These are phyloP conservation scores for Umimayanthus chanpuru DNA, from an alignment of 92 coral and sea anemone genomes.

Conservation along the genomic window DNA sequence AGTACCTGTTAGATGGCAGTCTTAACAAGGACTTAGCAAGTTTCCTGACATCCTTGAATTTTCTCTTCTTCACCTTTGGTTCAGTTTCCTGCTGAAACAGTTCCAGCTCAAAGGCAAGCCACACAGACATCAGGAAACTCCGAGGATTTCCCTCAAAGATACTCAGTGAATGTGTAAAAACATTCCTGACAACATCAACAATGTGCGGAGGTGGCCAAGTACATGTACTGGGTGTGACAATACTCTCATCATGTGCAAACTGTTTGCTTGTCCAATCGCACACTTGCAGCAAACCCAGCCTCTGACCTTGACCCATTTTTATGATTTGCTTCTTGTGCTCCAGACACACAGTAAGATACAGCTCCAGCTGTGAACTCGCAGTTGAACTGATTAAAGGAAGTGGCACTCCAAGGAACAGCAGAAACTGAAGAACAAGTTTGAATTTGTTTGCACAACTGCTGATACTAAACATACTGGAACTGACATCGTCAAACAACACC, in stretches of 20 bases:
- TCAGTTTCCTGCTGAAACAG: slow-evolving; percentile 52
- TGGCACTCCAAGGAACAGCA: slow-evolving; percentile 76
- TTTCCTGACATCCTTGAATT: slow-evolving; percentile 77
- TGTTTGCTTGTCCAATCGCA: slow-evolving; percentile 42
- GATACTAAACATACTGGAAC: slow-evolving; percentile 72
- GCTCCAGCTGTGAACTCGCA: slow-evolving; percentile 36
- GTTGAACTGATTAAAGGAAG: slow-evolving; percentile 50
- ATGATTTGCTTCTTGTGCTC: slow-evolving; percentile 58
- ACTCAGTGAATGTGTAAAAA: slow-evolving; percentile 79
- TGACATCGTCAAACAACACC: slow-evolving; percentile 90
- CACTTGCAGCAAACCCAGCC: slow-evolving; percentile 59
- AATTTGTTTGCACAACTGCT: slow-evolving; percentile 60
- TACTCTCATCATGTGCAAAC: not conserved
- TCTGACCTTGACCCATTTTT: slow-evolving; percentile 43
- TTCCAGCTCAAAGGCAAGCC: slow-evolving; percentile 83
- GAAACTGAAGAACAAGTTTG: slow-evolving; percentile 73
- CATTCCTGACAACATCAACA: slow-evolving; percentile 60
- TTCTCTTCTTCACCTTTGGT: slow-evolving; percentile 61
- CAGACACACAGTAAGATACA: slow-evolving; percentile 54
- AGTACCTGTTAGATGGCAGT: slow-evolving; percentile 77
- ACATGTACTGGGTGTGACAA: slow-evolving; percentile 4
- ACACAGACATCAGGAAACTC: slow-evolving; percentile 63
- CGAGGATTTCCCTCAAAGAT: slow-evolving; percentile 64
- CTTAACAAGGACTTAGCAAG: slow-evolving; percentile 85
- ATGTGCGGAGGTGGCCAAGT: slow-evolving; percentile 53